Percentiles rank a stretch among this genome's conserved stretches.
These are phyloP conservation scores for Rhinolophus ferrumequinum DNA, from an alignment of 2,113 vertebrate genomes.

Conservation along the genomic window DNA sequence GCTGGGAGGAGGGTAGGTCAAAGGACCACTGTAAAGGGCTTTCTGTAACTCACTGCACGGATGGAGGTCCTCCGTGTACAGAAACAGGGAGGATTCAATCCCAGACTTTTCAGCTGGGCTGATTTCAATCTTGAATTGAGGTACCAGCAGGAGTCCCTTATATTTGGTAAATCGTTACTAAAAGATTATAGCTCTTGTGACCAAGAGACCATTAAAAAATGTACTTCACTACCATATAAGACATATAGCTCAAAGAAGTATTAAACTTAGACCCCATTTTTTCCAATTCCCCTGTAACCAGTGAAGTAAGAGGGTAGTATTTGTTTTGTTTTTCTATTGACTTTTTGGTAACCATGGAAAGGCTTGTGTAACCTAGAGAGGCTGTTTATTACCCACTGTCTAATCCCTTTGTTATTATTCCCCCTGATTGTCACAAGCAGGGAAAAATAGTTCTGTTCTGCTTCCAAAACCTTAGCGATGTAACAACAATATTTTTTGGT, in stretches of 20 bases:
- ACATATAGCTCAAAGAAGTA: not conserved
- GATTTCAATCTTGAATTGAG: constrained; percentile 21
- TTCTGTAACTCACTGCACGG: not conserved
- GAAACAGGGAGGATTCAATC: not conserved
- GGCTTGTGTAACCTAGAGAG: constrained; percentile 4
- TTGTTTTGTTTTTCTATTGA: constrained; percentile 61
- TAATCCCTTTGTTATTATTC: constrained; percentile 56
- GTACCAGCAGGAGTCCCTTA: not conserved
- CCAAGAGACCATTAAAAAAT: not conserved
- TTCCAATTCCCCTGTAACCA: not conserved
- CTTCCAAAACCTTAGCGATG: constrained; percentile 12
- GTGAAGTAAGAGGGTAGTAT: not conserved
- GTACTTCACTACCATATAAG: not conserved
- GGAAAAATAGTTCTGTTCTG: not conserved
- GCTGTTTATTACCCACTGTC: constrained; percentile 20
- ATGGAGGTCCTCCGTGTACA: not conserved
- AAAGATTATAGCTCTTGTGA: not conserved
- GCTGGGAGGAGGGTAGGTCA: constrained; percentile 45
- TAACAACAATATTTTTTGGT: constrained; percentile 34
- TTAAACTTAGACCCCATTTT: not conserved
- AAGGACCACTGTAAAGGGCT: constrained; percentile 62
- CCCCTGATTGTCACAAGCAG: constrained; percentile 1
- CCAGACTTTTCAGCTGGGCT: not conserved
- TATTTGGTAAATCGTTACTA: not conserved
- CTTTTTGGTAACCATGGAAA: constrained; percentile 51